A percentile compares a stretch with the other conserved stretches of the same genome.
Conservation (phyloP, 2,888 invertebrate species). For the Microctonus aethiopoides region DNA sequence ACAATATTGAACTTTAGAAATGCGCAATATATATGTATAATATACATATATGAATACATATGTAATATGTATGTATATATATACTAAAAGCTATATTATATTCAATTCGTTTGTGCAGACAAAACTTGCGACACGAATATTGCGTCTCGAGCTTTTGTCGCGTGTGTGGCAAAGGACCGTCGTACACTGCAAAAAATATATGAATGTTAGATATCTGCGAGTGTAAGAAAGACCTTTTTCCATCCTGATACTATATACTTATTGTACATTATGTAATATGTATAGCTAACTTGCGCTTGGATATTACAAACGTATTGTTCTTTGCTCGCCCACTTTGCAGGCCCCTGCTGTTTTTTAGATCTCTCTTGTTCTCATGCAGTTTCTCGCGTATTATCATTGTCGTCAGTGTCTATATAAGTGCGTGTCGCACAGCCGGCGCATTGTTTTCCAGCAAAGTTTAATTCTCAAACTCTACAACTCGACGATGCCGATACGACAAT, state of each 20-base stretch:
- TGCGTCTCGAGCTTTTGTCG: neutral
- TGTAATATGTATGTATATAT: neutral
- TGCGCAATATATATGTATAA: too few relatives aligned
- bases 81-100: neutral
- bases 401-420: conserved; percentile 19
- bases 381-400: neutral
- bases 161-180: neutral
- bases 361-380: neutral
- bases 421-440: conserved; percentile 19
- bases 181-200: neutral
- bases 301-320: conserved; percentile 32
- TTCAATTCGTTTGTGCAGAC: neutral
- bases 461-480: conserved; percentile 23
- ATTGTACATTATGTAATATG: neutral
- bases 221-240: neutral
- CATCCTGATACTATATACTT: neutral
- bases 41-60: too few relatives aligned
- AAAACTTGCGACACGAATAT: neutral
- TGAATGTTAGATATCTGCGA: neutral
- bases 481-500: conserved; percentile 18
- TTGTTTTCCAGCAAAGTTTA: conserved; percentile 34
- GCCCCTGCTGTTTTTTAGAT: too few relatives aligned
- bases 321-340: neutral
- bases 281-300: neutral
- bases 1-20: neutral